Evolutionary conservation across 1,140 invertebrate species (phyloP), one percentile per base, ranked within the genome.

Genomic region (Eurosta solidaginis): DNA sequence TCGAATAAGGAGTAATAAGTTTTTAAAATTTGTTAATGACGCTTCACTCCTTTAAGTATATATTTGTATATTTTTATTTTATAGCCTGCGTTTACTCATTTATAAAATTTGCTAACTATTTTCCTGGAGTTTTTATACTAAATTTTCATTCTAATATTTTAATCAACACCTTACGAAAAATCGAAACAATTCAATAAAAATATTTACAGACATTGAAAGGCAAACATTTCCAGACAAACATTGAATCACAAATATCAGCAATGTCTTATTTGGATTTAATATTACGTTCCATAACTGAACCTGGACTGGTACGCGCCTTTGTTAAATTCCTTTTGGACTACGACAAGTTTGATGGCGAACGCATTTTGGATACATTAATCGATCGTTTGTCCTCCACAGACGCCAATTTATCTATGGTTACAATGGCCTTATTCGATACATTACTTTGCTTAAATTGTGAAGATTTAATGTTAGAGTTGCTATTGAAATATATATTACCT

Each of bases 391-490:
- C 93, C 81, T 83, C 86, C 0, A 91, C 92, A 1, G 91, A 91
- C 84, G 91, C 92, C n/a, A 92, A 93, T 89, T 89, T 99, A 9
- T 96, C 95, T 81, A 91, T 98, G 79, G 96, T 98, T 1, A 96
- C 97, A 0, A 87, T 99, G 80, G 93, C 95, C 0, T 85, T 99
- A 9, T 96, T 99, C 86, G 93, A 96, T 87, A 97, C 96, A 0
- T 88, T 99, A 75, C 90, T 99, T 29, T 93, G 96, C 82, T 89
- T 99, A 50, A 96, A 98, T 86, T 98, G 96, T 88, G 98, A 99
- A 89, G 98, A 99, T 88, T 92, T 98, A n/a, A 96, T 98, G 94
- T 90, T 98, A 82, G 96, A 97, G 84, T 89, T 98, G 33, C 91
- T 98, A 68, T 93, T 97, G 80, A 94, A 93, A 89, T 94, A 97